Conservation (phyloP, 2,888 invertebrate species). For the Campoplex capitator region DNA sequence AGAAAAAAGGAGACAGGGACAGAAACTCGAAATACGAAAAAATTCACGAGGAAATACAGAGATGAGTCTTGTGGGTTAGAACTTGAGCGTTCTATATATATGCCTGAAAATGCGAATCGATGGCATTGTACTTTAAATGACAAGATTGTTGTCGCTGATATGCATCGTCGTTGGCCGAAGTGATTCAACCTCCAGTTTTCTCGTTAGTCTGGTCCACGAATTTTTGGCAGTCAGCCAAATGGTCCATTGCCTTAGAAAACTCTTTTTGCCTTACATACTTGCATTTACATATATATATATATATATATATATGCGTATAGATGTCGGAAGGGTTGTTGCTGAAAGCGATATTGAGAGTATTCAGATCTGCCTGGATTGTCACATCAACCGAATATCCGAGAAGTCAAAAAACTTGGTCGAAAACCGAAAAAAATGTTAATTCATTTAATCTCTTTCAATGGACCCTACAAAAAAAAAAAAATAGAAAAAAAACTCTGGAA, state of each 20-base stretch:
- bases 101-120: conserved; percentile 53
- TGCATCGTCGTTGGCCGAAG: conserved; percentile 26
- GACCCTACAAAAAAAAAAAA: background rate
- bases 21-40: conserved; percentile 29
- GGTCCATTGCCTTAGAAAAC: conserved; percentile 27
- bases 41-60: conserved; percentile 18
- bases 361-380: conserved; percentile 2
- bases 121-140: conserved; percentile 66
- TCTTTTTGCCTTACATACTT: background rate
- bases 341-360: conserved; percentile 41
- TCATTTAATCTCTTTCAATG: background rate
- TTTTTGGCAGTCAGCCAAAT: conserved; percentile 65
- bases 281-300: conserved; percentile 26
- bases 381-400: background rate
- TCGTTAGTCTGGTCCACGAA: conserved; percentile 33
- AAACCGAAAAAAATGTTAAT: background rate
- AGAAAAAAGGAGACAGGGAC: background rate
- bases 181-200: conserved; percentile 29
- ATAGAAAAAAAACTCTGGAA: background rate
- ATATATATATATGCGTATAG: conserved; percentile 4
- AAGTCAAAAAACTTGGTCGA: background rate
- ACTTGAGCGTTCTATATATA: conserved; percentile 17
- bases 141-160: conserved; percentile 64
- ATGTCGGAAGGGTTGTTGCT: conserved; percentile 21
- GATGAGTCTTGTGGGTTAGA: conserved; percentile 10